Base-by-base conservation (phyloP, 2,113 vertebrate species). In the Forbesichthys agassizii region DNA sequence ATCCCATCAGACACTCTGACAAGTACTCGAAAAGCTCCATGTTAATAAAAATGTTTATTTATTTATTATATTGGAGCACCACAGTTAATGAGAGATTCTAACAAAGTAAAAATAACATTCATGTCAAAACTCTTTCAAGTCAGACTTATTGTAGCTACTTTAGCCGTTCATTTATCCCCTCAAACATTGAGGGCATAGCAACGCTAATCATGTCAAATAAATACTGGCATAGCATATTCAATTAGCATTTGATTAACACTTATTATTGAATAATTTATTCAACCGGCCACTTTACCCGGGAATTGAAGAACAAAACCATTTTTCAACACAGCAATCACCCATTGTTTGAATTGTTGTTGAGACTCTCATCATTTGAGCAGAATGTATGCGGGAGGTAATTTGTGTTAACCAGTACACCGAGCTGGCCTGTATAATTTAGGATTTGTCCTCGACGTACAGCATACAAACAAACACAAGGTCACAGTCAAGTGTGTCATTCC, bases 401-500 rank as follows among this genome's bases (percentile, higher is more conserved):
- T 9, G 12, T 61, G 57, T 61, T 60, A 56, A 33, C 20, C 36
- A 42, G 36, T 8, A 42, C 49, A 11, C 4, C 11, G 13, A 51
- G 7, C 9, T 10, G 9, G 4, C 10, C 49, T 12, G 49, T 7
- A 65, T 55, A 10, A 12, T 13, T 33, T 4, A n/a, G 9, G 49
- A 13, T 48, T 1, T 16, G n/a, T 18, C 9, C 54, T 18, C 54
- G 9, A 5, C n/a, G 18, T 58, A 16, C 33, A 55, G 55, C 9
- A 56, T 27, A 51, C 42, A 49, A 55, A 51, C 53, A 68, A 58
- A 55, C 55, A 62, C 57, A 70, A 62, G 60, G 64, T 63, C 67
- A 58, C 33, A 49, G 53, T 51, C 48, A 27, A 33, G n/a, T 36
- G 48, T 11, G 49, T 64, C 51, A 61, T 62, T 59, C 61, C 9